Percentiles rank a stretch among this genome's conserved stretches.
Conservation (phyloP, 2,113 vertebrate species). For the Sus scrofa region DNA sequence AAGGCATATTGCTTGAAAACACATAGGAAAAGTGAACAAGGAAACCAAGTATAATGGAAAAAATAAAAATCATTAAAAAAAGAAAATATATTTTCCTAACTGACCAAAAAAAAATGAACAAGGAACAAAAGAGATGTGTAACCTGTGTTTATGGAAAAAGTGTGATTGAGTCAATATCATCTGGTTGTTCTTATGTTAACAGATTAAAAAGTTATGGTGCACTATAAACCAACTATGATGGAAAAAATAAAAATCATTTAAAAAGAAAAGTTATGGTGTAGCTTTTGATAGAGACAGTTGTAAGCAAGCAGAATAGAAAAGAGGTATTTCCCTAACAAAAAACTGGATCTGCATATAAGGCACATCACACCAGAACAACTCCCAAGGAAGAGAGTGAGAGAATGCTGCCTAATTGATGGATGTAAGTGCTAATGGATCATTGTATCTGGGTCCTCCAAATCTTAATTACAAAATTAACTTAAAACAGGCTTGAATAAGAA, state of each 20-base stretch:
- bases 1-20: background rate
- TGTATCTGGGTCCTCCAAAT: constrained; percentile 43
- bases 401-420: background rate
- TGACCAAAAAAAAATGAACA: background rate
- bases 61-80: too few species aligned
- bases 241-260: too few species aligned
- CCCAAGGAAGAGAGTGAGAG: background rate
- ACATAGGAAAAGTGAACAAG: background rate
- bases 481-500: constrained; percentile 57
- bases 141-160: background rate
- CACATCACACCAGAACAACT: background rate
- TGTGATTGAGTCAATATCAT: background rate
- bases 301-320: background rate
- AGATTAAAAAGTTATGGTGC: background rate
- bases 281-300: constrained; percentile 8
- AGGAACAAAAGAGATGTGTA: background rate
- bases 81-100: too few species aligned
- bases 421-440: background rate
- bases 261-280: background rate
- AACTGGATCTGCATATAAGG: background rate
- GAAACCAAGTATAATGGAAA: background rate
- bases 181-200: constrained; percentile 13
- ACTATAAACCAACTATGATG: background rate
- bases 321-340: background rate
- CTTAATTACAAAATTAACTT: constrained; percentile 69